Base-by-base conservation (phyloP, 2,113 vertebrate genomes). In the Protomyctophum bolini region DNA sequence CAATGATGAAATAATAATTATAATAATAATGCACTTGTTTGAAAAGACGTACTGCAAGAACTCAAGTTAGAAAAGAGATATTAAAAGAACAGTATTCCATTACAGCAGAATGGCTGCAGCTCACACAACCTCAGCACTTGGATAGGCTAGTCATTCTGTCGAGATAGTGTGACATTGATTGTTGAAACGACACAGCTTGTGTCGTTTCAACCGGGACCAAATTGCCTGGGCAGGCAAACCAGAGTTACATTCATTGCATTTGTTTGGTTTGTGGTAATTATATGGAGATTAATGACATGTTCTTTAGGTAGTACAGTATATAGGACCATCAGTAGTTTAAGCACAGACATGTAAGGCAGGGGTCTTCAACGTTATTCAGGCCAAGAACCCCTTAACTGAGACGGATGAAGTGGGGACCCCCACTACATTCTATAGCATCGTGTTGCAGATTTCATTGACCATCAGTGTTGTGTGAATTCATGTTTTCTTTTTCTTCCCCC, bases 221-320 rank as follows among this genome's bases (percentile, higher is more conserved):
- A 70, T 77, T 11, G 33, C 33, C 33, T 41, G 33, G 52, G 73
- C 65, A 69, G 48, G 84, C 77, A 68, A 10, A 66, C 58, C 8
- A 50, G 82, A 79, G 3, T 41, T 88, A 92, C 88, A 92, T 90
- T 91, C 87, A 72, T 82, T 54, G 70, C 55, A 68, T 62, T 66
- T 67, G 1, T 65, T 54, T 77, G 49, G 52, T 58, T 68, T 56
- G 58, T 45, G 11, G 65, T 14, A 21, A 21, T 21, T 21, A 21
- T 1, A 21, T n/a, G n/a, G 21, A 21, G 21, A 21, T 21, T 21
- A 21, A 41, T 41, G 33, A 41, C 5, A 41, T 41, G 33, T 41
- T 41, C 33, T 41, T 41, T 41, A 41, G 33, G 33, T 41, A 41
- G 33, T 41, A 33, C 14, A 56, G 68, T 1, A 9, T 1, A 9